A percentile compares a stretch with the other conserved stretches of the same genome.
Conservation (phyloP, 2,888 invertebrate genomes). For the Lobophora halterata region DNA sequence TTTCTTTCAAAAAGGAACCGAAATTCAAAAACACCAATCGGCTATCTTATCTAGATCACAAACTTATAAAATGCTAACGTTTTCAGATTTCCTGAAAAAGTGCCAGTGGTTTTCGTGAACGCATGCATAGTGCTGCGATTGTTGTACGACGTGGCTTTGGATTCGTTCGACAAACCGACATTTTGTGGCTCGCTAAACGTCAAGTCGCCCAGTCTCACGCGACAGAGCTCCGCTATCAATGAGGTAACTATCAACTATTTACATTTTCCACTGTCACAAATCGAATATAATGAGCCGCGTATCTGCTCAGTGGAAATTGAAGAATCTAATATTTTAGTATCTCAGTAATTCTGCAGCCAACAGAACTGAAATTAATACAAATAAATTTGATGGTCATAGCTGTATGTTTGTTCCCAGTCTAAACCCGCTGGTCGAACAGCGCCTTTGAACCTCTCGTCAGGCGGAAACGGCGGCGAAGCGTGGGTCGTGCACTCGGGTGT, state of each 20-base stretch:
- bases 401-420: conserved; percentile 44
- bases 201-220: conserved; percentile 83
- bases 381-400: too few species aligned
- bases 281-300: too few species aligned
- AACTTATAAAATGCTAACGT: background rate
- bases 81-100: conserved; percentile 84
- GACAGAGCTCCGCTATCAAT: conserved; percentile 81
- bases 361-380: too few species aligned
- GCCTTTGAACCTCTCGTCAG: conserved; percentile 86
- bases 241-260: conserved; percentile 67
- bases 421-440: conserved; percentile 83
- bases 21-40: background rate
- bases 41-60: background rate
- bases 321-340: too few species aligned
- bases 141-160: conserved; percentile 96
- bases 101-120: conserved; percentile 90
- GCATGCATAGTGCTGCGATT: conserved; percentile 92
- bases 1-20: background rate
- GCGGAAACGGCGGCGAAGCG: conserved; percentile 85
- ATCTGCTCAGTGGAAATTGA: too few species aligned
- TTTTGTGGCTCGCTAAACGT: conserved; percentile 84
- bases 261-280: too few species aligned
- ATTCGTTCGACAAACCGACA: conserved; percentile 95
- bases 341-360: too few species aligned
- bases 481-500: conserved; percentile 98